phyloP scores from a whole-genome alignment of 1,140 invertebrate genomes.

The Nautilus pompilius region DNA sequence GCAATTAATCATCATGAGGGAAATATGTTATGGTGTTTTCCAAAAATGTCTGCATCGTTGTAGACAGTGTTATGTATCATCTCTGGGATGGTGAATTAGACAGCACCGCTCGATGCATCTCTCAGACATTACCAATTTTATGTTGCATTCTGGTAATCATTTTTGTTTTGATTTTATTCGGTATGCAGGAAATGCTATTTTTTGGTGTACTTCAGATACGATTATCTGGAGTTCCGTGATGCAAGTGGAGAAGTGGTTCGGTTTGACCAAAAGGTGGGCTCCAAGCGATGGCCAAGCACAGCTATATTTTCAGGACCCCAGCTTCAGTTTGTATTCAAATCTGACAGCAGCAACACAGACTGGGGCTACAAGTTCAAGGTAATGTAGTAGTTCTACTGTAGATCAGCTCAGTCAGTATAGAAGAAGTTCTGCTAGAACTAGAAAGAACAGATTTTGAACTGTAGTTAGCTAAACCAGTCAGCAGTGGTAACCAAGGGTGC shows the following conservation, averaged over 20 bases:
- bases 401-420: no score
- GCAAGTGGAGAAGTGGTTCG: conserved; percentile 41
- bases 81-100: no score
- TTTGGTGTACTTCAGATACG: conserved; percentile 38
- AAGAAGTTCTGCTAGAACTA: no score
- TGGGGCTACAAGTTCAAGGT: conserved; percentile 56
- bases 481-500: no score
- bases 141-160: background rate
- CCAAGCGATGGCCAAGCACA: conserved; percentile 46
- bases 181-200: background rate
- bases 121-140: background rate
- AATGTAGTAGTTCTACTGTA: no score
- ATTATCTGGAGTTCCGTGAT: conserved; percentile 53
- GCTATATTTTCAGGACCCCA: conserved; percentile 46
- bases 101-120: no score
- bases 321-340: conserved; percentile 52
- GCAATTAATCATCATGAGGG: background rate
- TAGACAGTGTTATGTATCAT: no score
- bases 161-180: background rate
- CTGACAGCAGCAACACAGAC: conserved; percentile 53
- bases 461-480: no score
- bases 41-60: no score
- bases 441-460: no score
- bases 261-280: conserved; percentile 51
- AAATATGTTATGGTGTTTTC: background rate